phyloP scores from a whole-genome alignment of 92 coral and sea anemone species.

The Nematostella vectensis region DNA sequence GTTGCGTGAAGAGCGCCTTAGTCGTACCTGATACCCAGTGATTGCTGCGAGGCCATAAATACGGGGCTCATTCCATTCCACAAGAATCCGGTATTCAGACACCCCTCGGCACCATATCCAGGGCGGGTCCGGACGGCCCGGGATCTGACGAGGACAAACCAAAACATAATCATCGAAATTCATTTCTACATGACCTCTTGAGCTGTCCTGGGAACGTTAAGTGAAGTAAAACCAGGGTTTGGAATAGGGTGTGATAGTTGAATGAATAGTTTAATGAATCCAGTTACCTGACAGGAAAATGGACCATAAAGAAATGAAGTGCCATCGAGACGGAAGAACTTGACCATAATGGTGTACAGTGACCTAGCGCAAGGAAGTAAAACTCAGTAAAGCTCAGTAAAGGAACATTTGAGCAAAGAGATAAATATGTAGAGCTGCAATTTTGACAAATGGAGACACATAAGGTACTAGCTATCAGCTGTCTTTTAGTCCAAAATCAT shows the following conservation, averaged over 20 bases:
- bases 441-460: too few species aligned
- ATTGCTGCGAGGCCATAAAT: conserved; percentile 42
- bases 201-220: too few species aligned
- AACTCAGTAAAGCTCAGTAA: not conserved
- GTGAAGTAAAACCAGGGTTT: too few species aligned
- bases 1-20: not conserved
- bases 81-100: conserved; percentile 46
- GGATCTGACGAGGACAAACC: conserved; percentile 41
- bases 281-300: conserved; percentile 65
- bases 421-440: too few species aligned
- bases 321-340: conserved; percentile 20
- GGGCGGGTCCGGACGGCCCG: conserved; percentile 74
- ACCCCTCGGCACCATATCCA: conserved; percentile 69
- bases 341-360: conserved; percentile 36
- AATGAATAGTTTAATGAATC: too few species aligned
- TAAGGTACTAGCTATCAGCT: too few species aligned
- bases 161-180: too few species aligned
- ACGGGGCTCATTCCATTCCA: conserved; percentile 81
- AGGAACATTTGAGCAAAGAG: too few species aligned
- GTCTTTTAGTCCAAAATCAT: too few species aligned
- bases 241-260: too few species aligned
- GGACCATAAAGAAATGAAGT: conserved; percentile 29
- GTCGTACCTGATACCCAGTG: conserved; percentile 57
- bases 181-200: not conserved
- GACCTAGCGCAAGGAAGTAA: conserved; percentile 12